phyloP scores from a whole-genome alignment of 92 coral and sea anemone species.

The Umimayanthus chanpuru region DNA sequence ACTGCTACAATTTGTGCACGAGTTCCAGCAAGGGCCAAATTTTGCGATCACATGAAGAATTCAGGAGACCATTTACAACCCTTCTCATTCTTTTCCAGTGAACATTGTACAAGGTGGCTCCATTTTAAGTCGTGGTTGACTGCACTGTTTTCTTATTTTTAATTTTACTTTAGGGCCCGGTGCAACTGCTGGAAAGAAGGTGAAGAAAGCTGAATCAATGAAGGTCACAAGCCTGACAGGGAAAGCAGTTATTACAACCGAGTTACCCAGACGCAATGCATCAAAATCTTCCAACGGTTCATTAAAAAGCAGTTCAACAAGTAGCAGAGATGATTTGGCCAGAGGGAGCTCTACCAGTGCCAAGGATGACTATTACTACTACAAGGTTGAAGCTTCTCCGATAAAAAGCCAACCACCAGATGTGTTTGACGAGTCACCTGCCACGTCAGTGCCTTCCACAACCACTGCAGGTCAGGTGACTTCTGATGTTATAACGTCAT shows the following conservation, averaged over 20 bases:
- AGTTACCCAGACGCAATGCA: slow-evolving; percentile 63
- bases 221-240: slow-evolving; percentile 93
- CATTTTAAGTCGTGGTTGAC: neutral
- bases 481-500: slow-evolving; percentile 38
- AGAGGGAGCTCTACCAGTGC: slow-evolving; percentile 12
- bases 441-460: slow-evolving; percentile 20
- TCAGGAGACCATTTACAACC: no score
- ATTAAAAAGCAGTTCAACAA: slow-evolving; percentile 7
- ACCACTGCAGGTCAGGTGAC: slow-evolving; percentile 37
- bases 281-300: slow-evolving; percentile 61
- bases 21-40: no score
- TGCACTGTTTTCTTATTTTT: neutral
- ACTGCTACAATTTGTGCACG: no score
- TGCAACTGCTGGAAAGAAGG: slow-evolving; percentile 66
- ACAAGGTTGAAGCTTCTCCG: slow-evolving; percentile 39
- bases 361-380: slow-evolving; percentile 42
- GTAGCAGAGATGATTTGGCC: slow-evolving; percentile 21
- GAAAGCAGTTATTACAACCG: slow-evolving; percentile 84
- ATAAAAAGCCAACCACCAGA: slow-evolving; percentile 14
- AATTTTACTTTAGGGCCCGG: slow-evolving; percentile 79
- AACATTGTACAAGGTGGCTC: neutral
- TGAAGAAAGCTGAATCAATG: slow-evolving; percentile 91
- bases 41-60: no score
- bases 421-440: slow-evolving; percentile 34
- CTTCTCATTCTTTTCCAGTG: neutral